A percentile compares a stretch with the other conserved stretches of the same genome.
These are phyloP conservation scores for Spilarctia lutea DNA, from an alignment of 2,888 invertebrate genomes.

Conservation along the genomic window DNA sequence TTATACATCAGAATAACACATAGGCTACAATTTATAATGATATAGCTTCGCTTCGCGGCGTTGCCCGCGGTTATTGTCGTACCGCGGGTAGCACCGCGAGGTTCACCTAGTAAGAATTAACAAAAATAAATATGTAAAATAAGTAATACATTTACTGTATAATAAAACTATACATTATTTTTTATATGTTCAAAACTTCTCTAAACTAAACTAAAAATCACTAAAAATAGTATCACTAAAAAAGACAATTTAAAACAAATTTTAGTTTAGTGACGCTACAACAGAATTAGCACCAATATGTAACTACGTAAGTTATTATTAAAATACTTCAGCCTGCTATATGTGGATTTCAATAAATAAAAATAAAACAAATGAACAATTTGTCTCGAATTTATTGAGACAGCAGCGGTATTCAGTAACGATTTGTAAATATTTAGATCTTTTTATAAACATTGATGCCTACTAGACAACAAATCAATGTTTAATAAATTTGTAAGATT, in stretches of 20 bases:
- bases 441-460: slow-evolving; percentile 42
- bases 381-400: slow-evolving; percentile 43
- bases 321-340: slow-evolving; percentile 22
- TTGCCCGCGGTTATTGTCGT: no score
- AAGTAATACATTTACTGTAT: background rate
- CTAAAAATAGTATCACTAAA: no score
- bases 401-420: slow-evolving; percentile 40
- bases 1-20: no score
- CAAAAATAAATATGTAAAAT: background rate
- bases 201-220: no score
- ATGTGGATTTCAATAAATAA: slow-evolving; percentile 35
- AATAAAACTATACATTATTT: background rate
- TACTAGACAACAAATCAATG: slow-evolving; percentile 46
- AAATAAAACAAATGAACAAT: slow-evolving; percentile 38
- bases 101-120: background rate
- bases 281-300: no score
- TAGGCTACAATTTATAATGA: no score
- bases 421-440: slow-evolving; percentile 46
- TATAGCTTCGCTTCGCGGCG: no score
- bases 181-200: no score
- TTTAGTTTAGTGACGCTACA: no score
- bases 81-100: no score
- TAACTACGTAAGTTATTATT: slow-evolving; percentile 10
- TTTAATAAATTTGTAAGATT: slow-evolving; percentile 13
- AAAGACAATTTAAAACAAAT: no score